phyloP scores from a whole-genome alignment of 2,113 vertebrate genomes.

The Motacilla alba region DNA sequence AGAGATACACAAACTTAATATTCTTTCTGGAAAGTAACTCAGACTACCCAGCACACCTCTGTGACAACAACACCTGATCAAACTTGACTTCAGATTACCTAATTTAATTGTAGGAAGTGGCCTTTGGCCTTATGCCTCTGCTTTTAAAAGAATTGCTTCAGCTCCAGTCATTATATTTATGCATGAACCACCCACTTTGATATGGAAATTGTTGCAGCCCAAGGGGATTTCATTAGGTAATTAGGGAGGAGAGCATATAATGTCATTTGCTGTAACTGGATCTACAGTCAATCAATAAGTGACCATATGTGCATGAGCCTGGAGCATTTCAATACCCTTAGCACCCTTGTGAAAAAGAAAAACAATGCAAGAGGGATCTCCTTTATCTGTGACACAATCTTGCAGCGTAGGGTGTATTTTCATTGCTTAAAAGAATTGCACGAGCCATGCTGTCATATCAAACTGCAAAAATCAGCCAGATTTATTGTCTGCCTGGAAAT shows the following conservation, averaged over 20 bases:
- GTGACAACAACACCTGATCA: not conserved
- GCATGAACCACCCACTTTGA: slow-evolving; percentile 28
- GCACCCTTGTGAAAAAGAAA: not conserved
- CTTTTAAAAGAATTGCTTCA: slow-evolving; percentile 62
- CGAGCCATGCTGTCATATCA: not conserved
- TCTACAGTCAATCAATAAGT: slow-evolving; percentile 46
- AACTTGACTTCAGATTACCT: slow-evolving; percentile 26
- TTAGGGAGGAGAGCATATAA: slow-evolving; percentile 36
- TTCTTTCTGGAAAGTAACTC: not conserved
- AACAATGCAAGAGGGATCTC: not conserved
- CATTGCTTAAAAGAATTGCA: not conserved
- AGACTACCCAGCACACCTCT: not conserved
- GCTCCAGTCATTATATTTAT: not conserved
- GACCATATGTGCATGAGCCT: not conserved
- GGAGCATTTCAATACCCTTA: not conserved
- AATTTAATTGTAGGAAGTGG: slow-evolving; percentile 35
- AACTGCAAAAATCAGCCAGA: not conserved
- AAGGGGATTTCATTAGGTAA: slow-evolving; percentile 61
- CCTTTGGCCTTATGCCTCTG: slow-evolving; percentile 21
- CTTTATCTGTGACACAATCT: slow-evolving; percentile 6
- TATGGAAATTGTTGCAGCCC: slow-evolving; percentile 36
- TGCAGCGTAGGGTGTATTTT: not conserved
- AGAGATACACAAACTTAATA: not conserved
- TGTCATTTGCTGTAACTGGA: slow-evolving; percentile 45
- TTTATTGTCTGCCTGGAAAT: slow-evolving; percentile 28